phyloP scores from a whole-genome alignment of 2,888 invertebrate species.

The Drosophila ustulata region DNA sequence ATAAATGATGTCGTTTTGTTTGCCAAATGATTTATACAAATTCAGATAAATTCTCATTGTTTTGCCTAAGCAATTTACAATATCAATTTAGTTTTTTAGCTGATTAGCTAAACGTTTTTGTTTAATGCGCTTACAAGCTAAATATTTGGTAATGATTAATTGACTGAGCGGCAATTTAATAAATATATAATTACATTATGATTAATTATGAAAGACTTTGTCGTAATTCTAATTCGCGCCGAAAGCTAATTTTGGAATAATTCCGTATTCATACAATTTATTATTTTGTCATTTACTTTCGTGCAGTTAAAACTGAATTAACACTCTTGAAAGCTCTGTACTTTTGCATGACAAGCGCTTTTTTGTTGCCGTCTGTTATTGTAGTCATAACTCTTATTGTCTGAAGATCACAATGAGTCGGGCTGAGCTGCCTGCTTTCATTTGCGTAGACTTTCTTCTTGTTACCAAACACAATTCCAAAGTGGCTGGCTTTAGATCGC shows the following conservation, averaged over 20 bases:
- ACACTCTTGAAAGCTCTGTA: conserved; percentile 11
- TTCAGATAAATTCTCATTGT: not conserved
- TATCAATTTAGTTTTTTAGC: too few relatives aligned
- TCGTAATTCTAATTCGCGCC: not conserved
- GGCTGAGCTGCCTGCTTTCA: conserved; percentile 4
- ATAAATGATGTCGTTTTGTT: not conserved
- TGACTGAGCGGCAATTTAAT: not conserved
- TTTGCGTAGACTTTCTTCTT: conserved; percentile 35
- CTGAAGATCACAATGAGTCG: conserved; percentile 17
- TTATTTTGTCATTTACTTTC: conserved; percentile 14
- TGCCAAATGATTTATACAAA: not conserved
- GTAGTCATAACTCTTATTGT: conserved; percentile 17
- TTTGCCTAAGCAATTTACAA: too few relatives aligned
- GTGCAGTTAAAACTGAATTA: conserved; percentile 16
- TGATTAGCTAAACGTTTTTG: not conserved
- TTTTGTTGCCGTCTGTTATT: conserved; percentile 7
- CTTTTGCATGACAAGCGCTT: conserved; percentile 4
- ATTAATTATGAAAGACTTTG: not conserved
- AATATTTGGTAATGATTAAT: not conserved
- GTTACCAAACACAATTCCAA: conserved; percentile 19
- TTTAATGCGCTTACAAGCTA: not conserved
- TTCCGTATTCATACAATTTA: not conserved
- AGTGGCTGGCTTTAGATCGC: not conserved
- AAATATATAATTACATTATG: not conserved
- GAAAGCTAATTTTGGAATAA: not conserved